These are phyloP conservation scores for Rhopalosiphum padi DNA, from an alignment of 1,140 invertebrate genomes.

Conservation along the genomic window DNA sequence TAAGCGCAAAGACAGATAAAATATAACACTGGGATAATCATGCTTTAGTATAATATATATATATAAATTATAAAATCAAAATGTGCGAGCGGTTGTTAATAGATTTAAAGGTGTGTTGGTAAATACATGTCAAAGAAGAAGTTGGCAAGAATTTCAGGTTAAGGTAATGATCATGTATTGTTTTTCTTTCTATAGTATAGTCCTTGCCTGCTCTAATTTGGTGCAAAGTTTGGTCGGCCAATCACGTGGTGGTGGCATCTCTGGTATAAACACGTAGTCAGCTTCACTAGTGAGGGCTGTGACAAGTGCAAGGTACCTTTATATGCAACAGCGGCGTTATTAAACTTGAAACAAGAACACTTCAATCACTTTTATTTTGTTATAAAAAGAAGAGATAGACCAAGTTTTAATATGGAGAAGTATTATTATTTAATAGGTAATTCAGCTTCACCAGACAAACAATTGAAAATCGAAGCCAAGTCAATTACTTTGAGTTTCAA, in stretches of 20 bases:
- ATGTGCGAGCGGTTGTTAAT: constrained; percentile 47
- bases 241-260: constrained; percentile 88
- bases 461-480: neutral
- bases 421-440: neutral
- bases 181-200: constrained; percentile 32
- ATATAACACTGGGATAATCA: constrained; percentile 2
- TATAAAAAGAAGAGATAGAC: constrained; percentile 34
- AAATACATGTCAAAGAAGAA: neutral
- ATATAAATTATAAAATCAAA: constrained; percentile 25
- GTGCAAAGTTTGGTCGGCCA: constrained; percentile 90
- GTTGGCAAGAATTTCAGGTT: neutral
- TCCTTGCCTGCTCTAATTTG: constrained; percentile 88
- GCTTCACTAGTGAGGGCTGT: constrained; percentile 87
- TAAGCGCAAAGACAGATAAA: neutral
- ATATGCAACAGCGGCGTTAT: constrained; percentile 56
- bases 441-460: neutral
- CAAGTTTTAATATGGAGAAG: neutral
- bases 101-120: neutral
- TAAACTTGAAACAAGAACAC: constrained; percentile 57
- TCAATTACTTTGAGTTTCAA: neutral
- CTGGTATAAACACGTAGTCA: constrained; percentile 96
- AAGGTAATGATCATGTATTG: neutral
- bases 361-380: constrained; percentile 54
- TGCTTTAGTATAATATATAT: constrained; percentile 24
- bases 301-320: constrained; percentile 90